phyloP scores from a whole-genome alignment of 2,113 vertebrate genomes.

The Carassius carassius region DNA sequence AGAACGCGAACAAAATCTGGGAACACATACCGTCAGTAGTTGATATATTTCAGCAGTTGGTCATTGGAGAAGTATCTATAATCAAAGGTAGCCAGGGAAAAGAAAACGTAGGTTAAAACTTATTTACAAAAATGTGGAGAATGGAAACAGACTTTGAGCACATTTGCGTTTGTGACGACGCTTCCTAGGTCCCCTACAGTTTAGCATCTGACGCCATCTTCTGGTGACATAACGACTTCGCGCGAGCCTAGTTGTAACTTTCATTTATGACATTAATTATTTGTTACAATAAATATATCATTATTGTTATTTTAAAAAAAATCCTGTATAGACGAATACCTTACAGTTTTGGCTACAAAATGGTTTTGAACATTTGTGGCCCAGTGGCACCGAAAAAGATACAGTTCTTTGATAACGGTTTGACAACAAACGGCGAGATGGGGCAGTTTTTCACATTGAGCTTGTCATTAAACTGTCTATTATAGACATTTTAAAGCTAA shows the following conservation, averaged over 20 bases:
- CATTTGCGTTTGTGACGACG: too few relatives aligned
- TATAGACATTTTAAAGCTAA: neutral
- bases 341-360: neutral
- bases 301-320: neutral
- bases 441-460: neutral
- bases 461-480: neutral
- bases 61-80: neutral
- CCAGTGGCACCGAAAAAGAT: neutral
- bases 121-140: neutral
- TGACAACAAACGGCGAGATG: neutral
- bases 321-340: neutral
- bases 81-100: neutral
- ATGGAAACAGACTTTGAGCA: neutral
- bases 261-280: too few relatives aligned
- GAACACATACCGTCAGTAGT: neutral
- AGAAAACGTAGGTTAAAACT: neutral
- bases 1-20: neutral
- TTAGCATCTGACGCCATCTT: conserved; percentile 29
- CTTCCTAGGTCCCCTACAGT: neutral
- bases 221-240: neutral
- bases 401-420: neutral
- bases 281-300: too few relatives aligned
- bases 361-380: neutral
- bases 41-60: neutral
- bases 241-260: neutral